A percentile compares a stretch with the other conserved stretches of the same genome.
Conservation (phyloP, 1,140 invertebrate genomes). For the Hypothenemus hampei region DNA sequence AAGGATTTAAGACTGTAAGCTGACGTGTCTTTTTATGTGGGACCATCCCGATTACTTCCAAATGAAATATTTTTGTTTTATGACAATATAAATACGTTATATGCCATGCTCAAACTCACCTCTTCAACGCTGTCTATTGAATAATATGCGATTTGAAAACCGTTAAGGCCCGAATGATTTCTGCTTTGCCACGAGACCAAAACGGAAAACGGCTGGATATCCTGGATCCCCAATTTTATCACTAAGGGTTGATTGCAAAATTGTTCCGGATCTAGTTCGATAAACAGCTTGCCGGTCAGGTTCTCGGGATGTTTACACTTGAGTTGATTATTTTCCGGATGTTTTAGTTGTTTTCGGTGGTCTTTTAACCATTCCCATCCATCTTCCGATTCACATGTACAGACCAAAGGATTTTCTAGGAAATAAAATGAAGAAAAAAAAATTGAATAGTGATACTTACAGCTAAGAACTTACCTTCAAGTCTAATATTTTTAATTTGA, state of each 20-base stretch:
- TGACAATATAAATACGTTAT: not conserved
- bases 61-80: slow-evolving; percentile 6
- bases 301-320: slow-evolving; percentile 75
- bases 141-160: slow-evolving; percentile 82
- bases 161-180: slow-evolving; percentile 78
- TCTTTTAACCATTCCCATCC: slow-evolving; percentile 84
- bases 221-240: slow-evolving; percentile 75
- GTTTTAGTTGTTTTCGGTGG: slow-evolving; percentile 62
- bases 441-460: not conserved
- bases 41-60: not conserved
- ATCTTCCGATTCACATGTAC: slow-evolving; percentile 78
- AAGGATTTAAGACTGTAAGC: slow-evolving; percentile 14
- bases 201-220: slow-evolving; percentile 83
- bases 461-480: slow-evolving; percentile 61
- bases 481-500: slow-evolving; percentile 67
- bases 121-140: slow-evolving; percentile 60
- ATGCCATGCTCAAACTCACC: slow-evolving; percentile 37
- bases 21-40: slow-evolving; percentile 10
- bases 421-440: slow-evolving; percentile 29
- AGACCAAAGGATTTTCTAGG: slow-evolving; percentile 78
- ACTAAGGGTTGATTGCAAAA: slow-evolving; percentile 80
- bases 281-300: slow-evolving; percentile 67
- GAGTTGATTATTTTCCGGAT: slow-evolving; percentile 47
- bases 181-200: slow-evolving; percentile 84
- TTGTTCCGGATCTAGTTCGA: slow-evolving; percentile 71